phyloP scores from a whole-genome alignment of 2,797 vertebrate genomes.

The Jordanella pulchra region DNA sequence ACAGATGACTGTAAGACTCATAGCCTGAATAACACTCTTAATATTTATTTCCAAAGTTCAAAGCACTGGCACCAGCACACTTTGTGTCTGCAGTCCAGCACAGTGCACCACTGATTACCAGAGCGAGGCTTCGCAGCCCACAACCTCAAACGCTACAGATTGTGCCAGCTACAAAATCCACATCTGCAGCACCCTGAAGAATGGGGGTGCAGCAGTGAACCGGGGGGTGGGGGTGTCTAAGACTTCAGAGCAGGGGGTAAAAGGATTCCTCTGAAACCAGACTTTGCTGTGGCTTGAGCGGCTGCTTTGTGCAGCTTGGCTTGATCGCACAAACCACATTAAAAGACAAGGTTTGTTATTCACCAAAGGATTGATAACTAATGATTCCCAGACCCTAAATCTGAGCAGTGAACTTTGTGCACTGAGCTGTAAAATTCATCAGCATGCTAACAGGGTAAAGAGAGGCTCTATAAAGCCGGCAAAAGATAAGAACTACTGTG shows the following conservation, averaged over 20 bases:
- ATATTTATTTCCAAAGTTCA: slow-evolving; percentile 94
- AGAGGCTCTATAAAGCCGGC: slow-evolving; percentile 41
- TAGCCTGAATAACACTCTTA: slow-evolving; percentile 84
- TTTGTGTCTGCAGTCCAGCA: slow-evolving; percentile 84
- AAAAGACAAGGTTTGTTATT: slow-evolving; percentile 71
- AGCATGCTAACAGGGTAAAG: slow-evolving; percentile 31
- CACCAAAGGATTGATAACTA: slow-evolving; percentile 80
- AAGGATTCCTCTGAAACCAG: slow-evolving; percentile 77
- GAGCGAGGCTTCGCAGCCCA: slow-evolving; percentile 79
- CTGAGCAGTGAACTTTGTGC: slow-evolving; percentile 43
- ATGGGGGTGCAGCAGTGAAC: slow-evolving; percentile 44
- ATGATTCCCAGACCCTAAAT: slow-evolving; percentile 64
- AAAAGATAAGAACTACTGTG: slow-evolving; percentile 62
- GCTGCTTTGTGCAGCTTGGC: slow-evolving; percentile 82
- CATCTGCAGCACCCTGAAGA: slow-evolving; percentile 58
- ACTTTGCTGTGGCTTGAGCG: slow-evolving; percentile 78
- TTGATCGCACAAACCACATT: slow-evolving; percentile 79
- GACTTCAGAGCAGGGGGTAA: slow-evolving; percentile 61
- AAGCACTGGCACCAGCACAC: slow-evolving; percentile 86
- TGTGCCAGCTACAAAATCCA: slow-evolving; percentile 82
- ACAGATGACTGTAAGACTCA: slow-evolving; percentile 82
- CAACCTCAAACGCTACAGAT: slow-evolving; percentile 64
- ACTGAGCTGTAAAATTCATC: slow-evolving; percentile 66
- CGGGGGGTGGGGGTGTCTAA: slow-evolving; percentile 50
- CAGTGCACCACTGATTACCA: slow-evolving; percentile 80